Conservation (phyloP, 2,888 invertebrate species). For the Rhagonycha lutea region DNA sequence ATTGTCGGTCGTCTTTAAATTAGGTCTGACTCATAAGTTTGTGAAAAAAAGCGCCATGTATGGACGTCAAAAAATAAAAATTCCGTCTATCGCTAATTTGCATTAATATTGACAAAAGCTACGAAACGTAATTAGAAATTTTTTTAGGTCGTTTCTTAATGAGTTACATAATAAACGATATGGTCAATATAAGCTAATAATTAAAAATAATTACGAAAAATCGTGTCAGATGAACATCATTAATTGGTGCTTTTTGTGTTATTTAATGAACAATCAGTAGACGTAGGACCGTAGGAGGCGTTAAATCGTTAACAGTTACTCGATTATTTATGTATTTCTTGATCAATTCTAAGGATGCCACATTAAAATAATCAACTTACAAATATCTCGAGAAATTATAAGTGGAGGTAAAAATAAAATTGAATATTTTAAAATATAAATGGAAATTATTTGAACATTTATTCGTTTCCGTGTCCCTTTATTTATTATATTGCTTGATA, state of each 20-base stretch:
- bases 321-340: conserved; percentile 38
- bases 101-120: neutral
- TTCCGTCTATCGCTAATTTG: neutral
- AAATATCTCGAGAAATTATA: neutral
- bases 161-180: neutral
- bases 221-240: conserved; percentile 19
- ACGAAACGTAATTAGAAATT: neutral
- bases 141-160: neutral
- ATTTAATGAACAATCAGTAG: conserved; percentile 40
- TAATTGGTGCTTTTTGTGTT: conserved; percentile 43
- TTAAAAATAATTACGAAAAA: neutral
- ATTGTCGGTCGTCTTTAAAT: neutral
- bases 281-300: conserved; percentile 41
- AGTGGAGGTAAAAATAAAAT: neutral
- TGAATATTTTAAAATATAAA: neutral
- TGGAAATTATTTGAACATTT: neutral
- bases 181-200: neutral
- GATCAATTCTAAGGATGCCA: conserved; percentile 18
- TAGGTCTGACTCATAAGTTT: neutral
- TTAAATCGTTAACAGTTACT: conserved; percentile 42
- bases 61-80: neutral
- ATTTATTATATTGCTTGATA: conserved; percentile 4
- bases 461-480: neutral
- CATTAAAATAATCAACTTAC: conserved; percentile 3
- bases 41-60: neutral